Evolutionary conservation across 2,797 vertebrate species (phyloP).

Genomic region (Ctenopoma kingsleyae): DNA sequence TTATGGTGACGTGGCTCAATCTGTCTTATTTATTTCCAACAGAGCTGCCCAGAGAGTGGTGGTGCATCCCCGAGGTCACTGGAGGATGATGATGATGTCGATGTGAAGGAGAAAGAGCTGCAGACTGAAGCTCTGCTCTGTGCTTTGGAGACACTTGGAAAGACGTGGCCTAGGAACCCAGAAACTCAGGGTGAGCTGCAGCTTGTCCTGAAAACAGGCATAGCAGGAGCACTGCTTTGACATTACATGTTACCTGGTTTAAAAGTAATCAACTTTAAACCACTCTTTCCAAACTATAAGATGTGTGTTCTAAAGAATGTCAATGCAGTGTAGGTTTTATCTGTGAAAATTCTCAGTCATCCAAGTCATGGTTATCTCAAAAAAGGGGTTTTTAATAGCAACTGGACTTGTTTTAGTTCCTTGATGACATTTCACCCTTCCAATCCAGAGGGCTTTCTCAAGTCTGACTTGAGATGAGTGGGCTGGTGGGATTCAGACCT

Average conservation of each 20-base stretch:
- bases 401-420: too few relatives aligned
- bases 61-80: conserved; percentile 55
- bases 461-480: too few relatives aligned
- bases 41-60: conserved; percentile 88
- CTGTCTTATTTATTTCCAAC: conserved; percentile 17
- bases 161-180: conserved; percentile 90
- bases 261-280: too few relatives aligned
- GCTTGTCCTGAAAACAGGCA: neutral
- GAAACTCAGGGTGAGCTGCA: conserved; percentile 89
- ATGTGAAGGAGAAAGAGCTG: conserved; percentile 89
- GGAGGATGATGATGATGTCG: conserved; percentile 78
- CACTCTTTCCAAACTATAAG: too few relatives aligned
- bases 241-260: neutral
- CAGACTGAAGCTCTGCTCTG: conserved; percentile 91
- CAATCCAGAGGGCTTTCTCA: too few relatives aligned
- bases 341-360: too few relatives aligned
- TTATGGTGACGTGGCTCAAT: neutral
- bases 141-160: conserved; percentile 94
- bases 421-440: too few relatives aligned
- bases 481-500: neutral
- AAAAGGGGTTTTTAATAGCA: too few relatives aligned
- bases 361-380: too few relatives aligned
- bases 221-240: neutral
- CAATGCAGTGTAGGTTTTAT: too few relatives aligned
- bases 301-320: too few relatives aligned